A percentile compares a stretch with the other conserved stretches of the same genome.
These are phyloP conservation scores for Aphodius granarius DNA, from an alignment of 2,888 invertebrate genomes.

Conservation along the genomic window DNA sequence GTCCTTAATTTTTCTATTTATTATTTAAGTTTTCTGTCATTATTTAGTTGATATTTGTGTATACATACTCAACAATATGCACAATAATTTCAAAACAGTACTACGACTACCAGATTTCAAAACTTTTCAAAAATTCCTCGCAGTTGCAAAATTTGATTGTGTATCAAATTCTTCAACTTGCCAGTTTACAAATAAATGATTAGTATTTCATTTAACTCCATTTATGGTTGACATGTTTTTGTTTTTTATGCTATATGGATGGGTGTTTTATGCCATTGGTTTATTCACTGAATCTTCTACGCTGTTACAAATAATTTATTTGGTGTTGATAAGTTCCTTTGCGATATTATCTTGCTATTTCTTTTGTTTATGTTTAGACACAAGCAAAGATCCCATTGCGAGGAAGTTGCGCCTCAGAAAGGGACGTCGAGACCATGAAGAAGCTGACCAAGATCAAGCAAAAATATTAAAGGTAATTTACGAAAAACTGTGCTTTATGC, in stretches of 20 bases:
- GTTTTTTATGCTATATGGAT: neutral
- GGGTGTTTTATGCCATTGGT: neutral
- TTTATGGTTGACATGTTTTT: neutral
- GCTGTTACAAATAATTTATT: neutral
- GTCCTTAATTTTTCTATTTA: conserved; percentile 1
- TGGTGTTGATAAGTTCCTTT: neutral
- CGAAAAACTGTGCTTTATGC: neutral
- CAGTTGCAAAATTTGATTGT: neutral
- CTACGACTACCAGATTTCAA: neutral
- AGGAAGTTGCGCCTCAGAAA: conserved; percentile 87
- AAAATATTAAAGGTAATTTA: conserved; percentile 75
- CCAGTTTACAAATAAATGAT: neutral
- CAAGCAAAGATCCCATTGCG: conserved; percentile 89
- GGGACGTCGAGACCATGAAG: conserved; percentile 76
- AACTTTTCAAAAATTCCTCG: neutral
- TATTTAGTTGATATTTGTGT: neutral
- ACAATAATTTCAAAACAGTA: neutral
- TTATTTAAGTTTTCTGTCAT: neutral
- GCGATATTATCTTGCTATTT: neutral
- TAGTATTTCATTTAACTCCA: conserved; percentile 2
- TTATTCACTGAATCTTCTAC: neutral
- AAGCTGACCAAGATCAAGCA: conserved; percentile 83
- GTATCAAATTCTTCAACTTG: neutral
- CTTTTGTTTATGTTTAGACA: conserved; percentile 50
- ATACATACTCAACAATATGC: neutral